A percentile compares a stretch with the other conserved stretches of the same genome.
These are phyloP conservation scores for Philhelius pedissequus DNA, from an alignment of 2,888 invertebrate genomes.

Conservation along the genomic window DNA sequence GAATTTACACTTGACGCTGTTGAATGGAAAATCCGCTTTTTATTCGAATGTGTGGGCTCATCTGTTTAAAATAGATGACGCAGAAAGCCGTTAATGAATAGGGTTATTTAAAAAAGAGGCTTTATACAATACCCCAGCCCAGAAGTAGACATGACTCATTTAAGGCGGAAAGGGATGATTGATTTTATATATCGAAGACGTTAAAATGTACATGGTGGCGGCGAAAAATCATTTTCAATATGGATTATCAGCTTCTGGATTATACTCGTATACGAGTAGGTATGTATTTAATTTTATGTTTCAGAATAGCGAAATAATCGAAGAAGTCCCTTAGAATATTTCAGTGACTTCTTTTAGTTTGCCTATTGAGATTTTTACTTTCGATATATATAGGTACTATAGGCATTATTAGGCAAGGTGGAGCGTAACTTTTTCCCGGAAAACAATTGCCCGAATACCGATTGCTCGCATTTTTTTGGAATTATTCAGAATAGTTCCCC, in stretches of 20 bases:
- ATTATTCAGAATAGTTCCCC: too few species aligned
- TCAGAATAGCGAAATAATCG: background rate
- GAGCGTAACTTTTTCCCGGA: too few species aligned
- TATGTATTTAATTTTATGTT: background rate
- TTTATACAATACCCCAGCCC: background rate
- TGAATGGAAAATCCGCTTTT: conserved; percentile 47
- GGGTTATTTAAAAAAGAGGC: conserved; percentile 24
- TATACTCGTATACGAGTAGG: too few species aligned
- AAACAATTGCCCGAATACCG: too few species aligned
- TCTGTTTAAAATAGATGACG: conserved; percentile 54
- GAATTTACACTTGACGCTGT: conserved; percentile 46
- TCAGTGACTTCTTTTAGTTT: background rate
- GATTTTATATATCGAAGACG: background rate
- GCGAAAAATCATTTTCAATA: background rate
- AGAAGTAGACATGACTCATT: conserved; percentile 25
- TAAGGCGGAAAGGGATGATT: background rate
- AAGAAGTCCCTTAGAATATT: background rate
- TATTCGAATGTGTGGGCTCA: conserved; percentile 34
- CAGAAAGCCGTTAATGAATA: conserved; percentile 38
- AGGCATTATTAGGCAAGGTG: too few species aligned
- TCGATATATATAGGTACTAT: too few species aligned
- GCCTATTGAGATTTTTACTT: background rate
- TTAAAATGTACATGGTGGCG: background rate
- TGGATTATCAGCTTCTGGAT: background rate
- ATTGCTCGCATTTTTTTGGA: too few species aligned